Base-by-base conservation (phyloP, 2,113 vertebrate species). In the Benitochromis conjunctus region DNA sequence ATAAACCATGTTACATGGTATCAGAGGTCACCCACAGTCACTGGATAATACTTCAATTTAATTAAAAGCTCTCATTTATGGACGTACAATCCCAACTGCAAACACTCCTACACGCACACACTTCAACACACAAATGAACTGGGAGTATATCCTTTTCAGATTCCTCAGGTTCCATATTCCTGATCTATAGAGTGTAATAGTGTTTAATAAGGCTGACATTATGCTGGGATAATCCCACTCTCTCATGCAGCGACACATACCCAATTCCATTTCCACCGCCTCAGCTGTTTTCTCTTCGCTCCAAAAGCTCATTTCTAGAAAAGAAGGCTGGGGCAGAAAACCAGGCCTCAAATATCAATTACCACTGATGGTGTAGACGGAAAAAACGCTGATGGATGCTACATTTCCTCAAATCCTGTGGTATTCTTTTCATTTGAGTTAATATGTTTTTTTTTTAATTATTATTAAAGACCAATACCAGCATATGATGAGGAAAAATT, bases 191-290 rank as follows among this genome's bases (percentile, higher is more conserved):
- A 88, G 92, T 92, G 91, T 94, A 94, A 94, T 92, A 93, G 91
- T 95, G 93, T 94, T 96, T 95, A 95, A 95, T 96, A 95, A 95
- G 93, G 88, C 92, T 91, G 93, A 92, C 94, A 95, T 96, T 95
- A 95, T 88, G 83, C 74, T 60, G 83, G 89, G 93, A 94, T 95
- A 95, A 96, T 96, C 94, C 90, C 85, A 69, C 89, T 92, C 93
- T 93, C 92, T 94, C 90, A 95, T 94, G 95, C 94, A 94, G 89
- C 86, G 91, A 94, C 94, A 95, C 94, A 95, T 91, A 94, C 89
- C 93, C 95, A 95, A 95, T 96, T 95, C 88, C 94, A 91, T 95
- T 95, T 94, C 89, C 78, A 92, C 88, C 78, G 90, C 90, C 92
- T 95, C 95, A 96, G 95, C 94, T 95, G 87, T 94, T 94, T 95